phyloP scores from a whole-genome alignment of 1,140 invertebrate species.

The Sycophaga agraensis region DNA sequence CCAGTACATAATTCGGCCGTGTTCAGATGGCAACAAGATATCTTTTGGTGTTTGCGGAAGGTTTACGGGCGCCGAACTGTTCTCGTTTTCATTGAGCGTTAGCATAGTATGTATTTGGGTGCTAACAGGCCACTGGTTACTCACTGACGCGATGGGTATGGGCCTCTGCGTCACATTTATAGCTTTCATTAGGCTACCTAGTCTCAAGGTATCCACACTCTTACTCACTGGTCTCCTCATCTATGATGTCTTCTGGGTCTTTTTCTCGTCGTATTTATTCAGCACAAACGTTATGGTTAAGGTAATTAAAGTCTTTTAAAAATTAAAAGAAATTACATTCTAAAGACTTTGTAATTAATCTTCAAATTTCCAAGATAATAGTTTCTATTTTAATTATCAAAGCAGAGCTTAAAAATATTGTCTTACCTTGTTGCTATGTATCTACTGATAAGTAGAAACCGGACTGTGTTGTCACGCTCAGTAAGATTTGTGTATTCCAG shows the following conservation, averaged over 20 bases:
- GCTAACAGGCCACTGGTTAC: constrained; percentile 93
- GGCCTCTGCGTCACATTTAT: constrained; percentile 97
- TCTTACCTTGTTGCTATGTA: too few species aligned
- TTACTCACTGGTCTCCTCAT: constrained; percentile 91
- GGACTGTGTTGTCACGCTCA: too few species aligned
- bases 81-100: constrained; percentile 89
- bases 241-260: constrained; percentile 98
- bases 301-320: too few species aligned
- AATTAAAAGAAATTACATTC: too few species aligned
- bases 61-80: constrained; percentile 90
- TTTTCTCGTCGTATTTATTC: constrained; percentile 98
- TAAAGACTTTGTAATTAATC: too few species aligned
- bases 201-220: constrained; percentile 93
- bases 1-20: constrained; percentile 90
- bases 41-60: constrained; percentile 88
- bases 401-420: too few species aligned
- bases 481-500: too few species aligned
- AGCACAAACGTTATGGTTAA: constrained; percentile 99
- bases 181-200: constrained; percentile 91
- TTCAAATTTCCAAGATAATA: too few species aligned
- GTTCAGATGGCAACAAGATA: constrained; percentile 83
- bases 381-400: too few species aligned
- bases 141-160: constrained; percentile 98
- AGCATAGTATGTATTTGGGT: constrained; percentile 96
- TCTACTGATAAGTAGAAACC: too few species aligned